Evolutionary conservation across 2,797 vertebrate genomes (phyloP).

Genomic region (Borostomias antarcticus): DNA sequence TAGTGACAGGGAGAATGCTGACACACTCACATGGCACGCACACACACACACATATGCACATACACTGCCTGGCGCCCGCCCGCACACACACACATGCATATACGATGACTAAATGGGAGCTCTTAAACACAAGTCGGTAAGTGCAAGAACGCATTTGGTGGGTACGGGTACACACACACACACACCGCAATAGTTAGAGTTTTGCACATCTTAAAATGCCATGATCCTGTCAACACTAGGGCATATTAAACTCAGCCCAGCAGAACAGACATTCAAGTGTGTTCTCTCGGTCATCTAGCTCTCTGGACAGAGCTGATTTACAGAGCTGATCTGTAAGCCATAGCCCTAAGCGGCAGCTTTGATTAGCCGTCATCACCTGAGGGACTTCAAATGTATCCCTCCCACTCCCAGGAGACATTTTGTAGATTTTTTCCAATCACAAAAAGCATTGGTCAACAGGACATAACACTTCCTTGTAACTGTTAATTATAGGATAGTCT

Average conservation of each 20-base stretch:
- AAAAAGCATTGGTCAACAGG: constrained; percentile 7
- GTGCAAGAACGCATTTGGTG: too few species aligned
- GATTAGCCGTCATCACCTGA: constrained; percentile 23
- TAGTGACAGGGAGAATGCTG: too few species aligned
- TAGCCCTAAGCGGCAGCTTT: constrained; percentile 25
- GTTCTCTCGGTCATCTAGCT: constrained; percentile 27
- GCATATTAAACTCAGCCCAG: constrained; percentile 21
- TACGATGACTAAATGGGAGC: too few species aligned
- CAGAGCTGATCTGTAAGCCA: too few species aligned
- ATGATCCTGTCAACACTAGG: constrained; percentile 27
- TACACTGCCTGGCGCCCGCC: too few species aligned
- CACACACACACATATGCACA: neutral
- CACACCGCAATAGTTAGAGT: constrained; percentile 22
- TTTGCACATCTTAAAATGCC: constrained; percentile 16
- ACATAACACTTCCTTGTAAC: too few species aligned
- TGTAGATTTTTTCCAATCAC: neutral
- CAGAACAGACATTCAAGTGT: constrained; percentile 14
- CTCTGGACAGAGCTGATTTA: constrained; percentile 32
- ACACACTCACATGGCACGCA: neutral
- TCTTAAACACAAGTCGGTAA: too few species aligned
- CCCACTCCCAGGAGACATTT: neutral
- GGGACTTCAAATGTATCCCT: constrained; percentile 4
- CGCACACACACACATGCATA: neutral
- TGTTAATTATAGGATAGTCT: too few species aligned
- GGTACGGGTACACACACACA: neutral